Conservation (phyloP, 2,797 vertebrate species). For the Gobionotothen gibberifrons region DNA sequence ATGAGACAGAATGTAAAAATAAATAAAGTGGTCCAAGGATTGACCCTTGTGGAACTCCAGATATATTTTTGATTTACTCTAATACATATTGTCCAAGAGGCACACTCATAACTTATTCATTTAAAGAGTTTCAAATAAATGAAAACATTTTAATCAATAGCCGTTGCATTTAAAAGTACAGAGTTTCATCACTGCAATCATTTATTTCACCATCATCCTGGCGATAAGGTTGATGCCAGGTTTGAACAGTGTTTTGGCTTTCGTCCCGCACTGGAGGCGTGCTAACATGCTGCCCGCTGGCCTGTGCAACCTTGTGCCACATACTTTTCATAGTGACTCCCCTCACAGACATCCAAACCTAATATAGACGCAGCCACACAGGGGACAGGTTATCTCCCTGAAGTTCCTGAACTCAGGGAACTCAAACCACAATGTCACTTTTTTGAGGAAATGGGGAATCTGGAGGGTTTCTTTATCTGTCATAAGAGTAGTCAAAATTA, state of each 20-base stretch:
- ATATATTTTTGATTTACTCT: neutral
- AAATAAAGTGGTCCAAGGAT: neutral
- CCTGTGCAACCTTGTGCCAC: constrained; percentile 49
- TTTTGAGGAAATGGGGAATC: neutral
- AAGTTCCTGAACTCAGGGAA: constrained; percentile 29
- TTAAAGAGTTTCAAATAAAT: neutral
- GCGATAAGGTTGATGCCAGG: constrained; percentile 1
- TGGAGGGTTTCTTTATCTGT: neutral
- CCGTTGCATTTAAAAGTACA: constrained; percentile 7
- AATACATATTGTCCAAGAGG: neutral
- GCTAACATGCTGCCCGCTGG: constrained; percentile 33
- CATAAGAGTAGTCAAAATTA: neutral
- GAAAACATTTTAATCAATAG: neutral
- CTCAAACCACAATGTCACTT: neutral
- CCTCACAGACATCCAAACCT: constrained; percentile 59
- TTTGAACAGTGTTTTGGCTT: constrained; percentile 20
- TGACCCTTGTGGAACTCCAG: constrained; percentile 9
- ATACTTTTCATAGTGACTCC: constrained; percentile 44
- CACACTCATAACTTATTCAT: neutral
- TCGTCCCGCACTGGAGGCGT: constrained; percentile 20
- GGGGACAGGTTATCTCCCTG: constrained; percentile 46
- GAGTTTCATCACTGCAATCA: constrained; percentile 16
- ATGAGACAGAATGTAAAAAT: neutral
- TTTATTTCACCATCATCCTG: constrained; percentile 27
- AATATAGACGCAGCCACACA: constrained; percentile 56